Conservation (phyloP, 2,113 vertebrate genomes). For the Solenodon paradoxus region DNA sequence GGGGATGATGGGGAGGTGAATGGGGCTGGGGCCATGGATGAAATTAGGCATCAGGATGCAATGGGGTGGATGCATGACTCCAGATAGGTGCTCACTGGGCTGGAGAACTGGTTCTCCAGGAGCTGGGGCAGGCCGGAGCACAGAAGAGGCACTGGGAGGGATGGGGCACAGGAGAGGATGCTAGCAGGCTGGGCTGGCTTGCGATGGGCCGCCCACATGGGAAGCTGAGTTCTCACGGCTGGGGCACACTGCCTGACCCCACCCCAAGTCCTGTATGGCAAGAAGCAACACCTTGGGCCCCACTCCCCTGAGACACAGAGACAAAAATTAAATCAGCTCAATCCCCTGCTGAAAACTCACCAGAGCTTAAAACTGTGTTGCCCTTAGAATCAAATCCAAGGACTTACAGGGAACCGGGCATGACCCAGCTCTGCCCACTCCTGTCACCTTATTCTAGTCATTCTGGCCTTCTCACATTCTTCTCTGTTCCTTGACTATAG, state of each 20-base stretch:
- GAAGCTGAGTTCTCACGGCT: background rate
- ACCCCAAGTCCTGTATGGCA: background rate
- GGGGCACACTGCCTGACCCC: background rate
- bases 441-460: background rate
- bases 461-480: background rate
- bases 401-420: accelerated
- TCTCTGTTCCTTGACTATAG: background rate
- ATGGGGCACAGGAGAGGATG: slow-evolving; percentile 35
- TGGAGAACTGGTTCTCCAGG: slow-evolving; percentile 74
- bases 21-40: background rate
- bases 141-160: slow-evolving; percentile 29
- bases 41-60: background rate
- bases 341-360: background rate
- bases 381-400: background rate
- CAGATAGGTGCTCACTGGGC: background rate
- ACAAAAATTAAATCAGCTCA: background rate
- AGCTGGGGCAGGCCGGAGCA: background rate
- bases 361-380: background rate
- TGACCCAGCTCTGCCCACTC: background rate
- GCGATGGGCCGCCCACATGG: slow-evolving; percentile 38
- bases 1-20: background rate
- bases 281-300: background rate
- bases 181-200: background rate
- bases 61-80: slow-evolving; percentile 24
- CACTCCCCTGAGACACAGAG: background rate